Base-by-base conservation (phyloP, 1,140 invertebrate genomes). In the Macrosteles quadrilineatus region DNA sequence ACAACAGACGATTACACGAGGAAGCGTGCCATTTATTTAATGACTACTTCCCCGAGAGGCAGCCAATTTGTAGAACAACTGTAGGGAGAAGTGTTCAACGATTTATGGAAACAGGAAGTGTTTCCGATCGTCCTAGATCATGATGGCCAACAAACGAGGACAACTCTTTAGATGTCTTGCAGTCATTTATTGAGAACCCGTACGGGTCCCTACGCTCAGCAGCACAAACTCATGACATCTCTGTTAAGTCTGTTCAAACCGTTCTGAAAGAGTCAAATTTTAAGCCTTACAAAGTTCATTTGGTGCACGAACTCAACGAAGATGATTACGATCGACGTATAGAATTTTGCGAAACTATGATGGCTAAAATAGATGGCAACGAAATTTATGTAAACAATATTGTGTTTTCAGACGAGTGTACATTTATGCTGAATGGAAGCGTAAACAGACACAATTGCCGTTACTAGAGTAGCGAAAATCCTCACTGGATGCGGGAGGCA, bases 231-330 rank as follows among this genome's bases (percentile, higher is more conserved):
- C 47, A 50, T 50, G 47, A 50, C 47, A 50, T 50, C 3, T 50
- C 21, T 50, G 14, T 21, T 50, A 50, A 19, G 21, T 50, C 47
- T 4, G 21, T 50, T 50, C 14, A 50, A 50, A 50, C 4, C 21
- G n/a, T 50, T 50, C 47, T 50, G 47, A 50, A 50, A 50, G 21
- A 3, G 21, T 50, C 21, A 50, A 19, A 50, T 50, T 74, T 73
- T 50, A 69, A 75, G 70, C 70, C 75, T 43, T 75, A 73, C 50
- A 74, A 75, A 64, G 71, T 74, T 32, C 55, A 72, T 43, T 59
- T 72, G 29, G 64, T 65, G 45, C 70, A 76, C 63, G 31, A 76
- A 57, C 55, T 74, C 64, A 32, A 65, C 50, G 72, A 66, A 45
- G 71, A 74, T 69, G 71, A 73, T 40, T 69, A 63, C 21, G 73